phyloP scores from a whole-genome alignment of 2,113 vertebrate genomes.

The Lanius ludovicianus region DNA sequence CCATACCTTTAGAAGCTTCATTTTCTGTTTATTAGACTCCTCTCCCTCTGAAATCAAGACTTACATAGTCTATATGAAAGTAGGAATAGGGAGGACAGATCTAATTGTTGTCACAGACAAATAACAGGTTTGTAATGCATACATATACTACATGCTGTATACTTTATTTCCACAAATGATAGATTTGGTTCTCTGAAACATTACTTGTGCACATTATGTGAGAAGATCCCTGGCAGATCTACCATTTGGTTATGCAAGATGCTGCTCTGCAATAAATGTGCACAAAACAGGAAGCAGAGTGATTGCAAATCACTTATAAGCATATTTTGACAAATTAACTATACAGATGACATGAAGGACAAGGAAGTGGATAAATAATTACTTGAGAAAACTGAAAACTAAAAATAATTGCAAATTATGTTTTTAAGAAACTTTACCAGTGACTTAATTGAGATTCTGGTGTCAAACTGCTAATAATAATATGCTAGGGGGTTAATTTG shows the following conservation, averaged over 20 bases:
- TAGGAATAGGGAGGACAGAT: background rate
- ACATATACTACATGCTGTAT: background rate
- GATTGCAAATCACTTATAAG: conserved; percentile 53
- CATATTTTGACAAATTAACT: conserved; percentile 53
- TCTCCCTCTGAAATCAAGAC: background rate
- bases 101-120: background rate
- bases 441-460: background rate
- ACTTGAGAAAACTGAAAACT: conserved; percentile 12
- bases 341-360: conserved; percentile 50
- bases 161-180: background rate
- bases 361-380: conserved; percentile 53
- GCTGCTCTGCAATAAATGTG: background rate
- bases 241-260: conserved; percentile 41
- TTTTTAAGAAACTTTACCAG: conserved; percentile 6
- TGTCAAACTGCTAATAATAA: background rate
- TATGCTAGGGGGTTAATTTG: background rate
- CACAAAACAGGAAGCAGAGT: conserved; percentile 46
- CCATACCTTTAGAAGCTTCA: background rate
- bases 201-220: background rate
- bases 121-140: background rate
- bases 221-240: background rate
- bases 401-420: conserved; percentile 35
- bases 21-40: background rate
- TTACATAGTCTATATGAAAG: background rate
- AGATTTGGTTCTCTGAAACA: background rate